Evolutionary conservation across 2,888 invertebrate species (phyloP).

Genomic region (Liodrosophila aerea): DNA sequence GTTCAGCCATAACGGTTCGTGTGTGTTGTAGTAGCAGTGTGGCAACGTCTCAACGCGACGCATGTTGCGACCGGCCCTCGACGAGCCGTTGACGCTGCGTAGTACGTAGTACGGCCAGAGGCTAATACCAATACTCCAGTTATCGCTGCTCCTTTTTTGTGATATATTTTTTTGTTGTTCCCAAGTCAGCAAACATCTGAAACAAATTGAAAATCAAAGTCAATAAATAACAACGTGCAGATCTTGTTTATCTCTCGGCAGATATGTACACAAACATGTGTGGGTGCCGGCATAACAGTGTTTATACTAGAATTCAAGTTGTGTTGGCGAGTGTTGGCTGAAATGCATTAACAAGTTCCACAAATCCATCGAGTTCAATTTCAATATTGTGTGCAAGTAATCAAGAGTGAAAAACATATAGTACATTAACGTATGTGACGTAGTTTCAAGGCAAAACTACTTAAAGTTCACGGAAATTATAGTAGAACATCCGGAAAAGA

Average conservation of each 20-base stretch:
- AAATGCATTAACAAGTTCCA: too few relatives aligned
- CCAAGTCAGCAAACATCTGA: constrained; percentile 12
- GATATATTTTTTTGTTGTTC: constrained; percentile 35
- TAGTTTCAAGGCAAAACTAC: too few relatives aligned
- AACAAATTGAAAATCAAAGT: neutral
- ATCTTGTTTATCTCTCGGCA: constrained; percentile 18
- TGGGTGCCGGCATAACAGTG: constrained; percentile 44
- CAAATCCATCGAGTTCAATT: too few relatives aligned
- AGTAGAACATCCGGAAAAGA: neutral
- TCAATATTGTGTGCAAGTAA: too few relatives aligned
- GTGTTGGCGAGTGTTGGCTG: constrained; percentile 1
- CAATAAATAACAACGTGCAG: constrained; percentile 15
- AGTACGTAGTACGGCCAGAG: neutral
- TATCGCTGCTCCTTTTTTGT: constrained; percentile 34
- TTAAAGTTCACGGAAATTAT: too few relatives aligned
- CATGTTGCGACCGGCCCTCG: constrained; percentile 23
- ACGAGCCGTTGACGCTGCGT: too few relatives aligned
- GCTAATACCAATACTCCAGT: neutral
- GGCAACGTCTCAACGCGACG: constrained; percentile 19
- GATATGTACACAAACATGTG: neutral
- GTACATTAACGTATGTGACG: neutral
- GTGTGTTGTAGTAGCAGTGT: constrained; percentile 11
- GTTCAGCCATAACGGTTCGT: constrained; percentile 34
- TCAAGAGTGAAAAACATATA: neutral
- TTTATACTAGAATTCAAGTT: constrained; percentile 36